A percentile compares a stretch with the other conserved stretches of the same genome.
phyloP scores from a whole-genome alignment of 2,888 invertebrate species.

The Lysandra bellargus region DNA sequence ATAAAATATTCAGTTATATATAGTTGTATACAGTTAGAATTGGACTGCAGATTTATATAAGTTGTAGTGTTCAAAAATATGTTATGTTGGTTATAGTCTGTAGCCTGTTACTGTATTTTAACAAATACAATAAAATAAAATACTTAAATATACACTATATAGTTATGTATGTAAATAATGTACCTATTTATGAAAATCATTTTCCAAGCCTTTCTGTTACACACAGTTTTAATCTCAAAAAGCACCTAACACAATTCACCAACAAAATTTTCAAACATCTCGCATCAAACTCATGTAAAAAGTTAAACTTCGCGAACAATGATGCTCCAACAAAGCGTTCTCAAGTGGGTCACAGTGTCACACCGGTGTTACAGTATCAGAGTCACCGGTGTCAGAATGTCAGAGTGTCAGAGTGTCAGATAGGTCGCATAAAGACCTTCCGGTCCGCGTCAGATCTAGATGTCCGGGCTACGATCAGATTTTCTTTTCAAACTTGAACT shows the following conservation, averaged over 20 bases:
- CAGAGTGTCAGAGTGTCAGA: constrained; percentile 31
- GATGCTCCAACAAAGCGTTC: constrained; percentile 52
- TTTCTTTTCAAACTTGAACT: background rate
- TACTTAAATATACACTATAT: no score
- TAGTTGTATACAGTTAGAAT: no score
- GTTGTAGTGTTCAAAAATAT: no score
- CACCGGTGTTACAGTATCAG: constrained; percentile 37
- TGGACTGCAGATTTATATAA: no score
- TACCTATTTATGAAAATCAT: no score
- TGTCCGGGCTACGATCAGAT: constrained; percentile 8
- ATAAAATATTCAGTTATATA: no score
- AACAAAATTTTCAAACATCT: background rate
- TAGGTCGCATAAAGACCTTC: constrained; percentile 44
- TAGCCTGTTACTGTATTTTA: no score
- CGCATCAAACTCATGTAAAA: background rate
- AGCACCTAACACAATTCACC: background rate
- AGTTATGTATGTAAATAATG: no score
- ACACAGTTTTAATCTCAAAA: background rate
- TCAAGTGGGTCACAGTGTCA: constrained; percentile 67
- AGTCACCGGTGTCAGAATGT: constrained; percentile 50
- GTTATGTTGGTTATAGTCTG: no score
- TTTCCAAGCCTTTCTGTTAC: background rate
- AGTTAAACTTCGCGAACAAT: constrained; percentile 8
- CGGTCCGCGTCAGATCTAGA: constrained; percentile 43
- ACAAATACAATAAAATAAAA: no score